Evolutionary conservation across 2,888 invertebrate genomes (phyloP).

Genomic region (Euclidia mi): DNA sequence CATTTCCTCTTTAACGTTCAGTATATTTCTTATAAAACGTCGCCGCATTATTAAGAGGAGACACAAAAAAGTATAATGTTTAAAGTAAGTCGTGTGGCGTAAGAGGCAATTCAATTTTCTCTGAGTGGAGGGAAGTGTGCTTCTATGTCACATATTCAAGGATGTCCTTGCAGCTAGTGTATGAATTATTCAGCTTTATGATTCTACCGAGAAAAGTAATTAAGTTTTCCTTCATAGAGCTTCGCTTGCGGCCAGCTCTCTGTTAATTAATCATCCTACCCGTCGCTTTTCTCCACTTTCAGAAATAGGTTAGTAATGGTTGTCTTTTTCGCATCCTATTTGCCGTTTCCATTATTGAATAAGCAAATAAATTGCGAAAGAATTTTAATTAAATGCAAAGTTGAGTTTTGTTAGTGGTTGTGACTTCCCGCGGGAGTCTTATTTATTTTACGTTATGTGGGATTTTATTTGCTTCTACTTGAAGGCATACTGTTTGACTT

Average conservation of each 20-base stretch:
- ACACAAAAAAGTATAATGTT: too few relatives aligned
- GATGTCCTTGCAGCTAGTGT: slow-evolving; percentile 68
- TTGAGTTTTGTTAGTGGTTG: slow-evolving; percentile 53
- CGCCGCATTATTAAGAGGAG: slow-evolving; percentile 14
- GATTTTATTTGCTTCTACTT: slow-evolving; percentile 42
- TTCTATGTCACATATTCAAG: slow-evolving; percentile 62
- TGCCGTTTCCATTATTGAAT: slow-evolving; percentile 77
- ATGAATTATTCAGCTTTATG: slow-evolving; percentile 83
- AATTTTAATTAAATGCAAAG: slow-evolving; percentile 68
- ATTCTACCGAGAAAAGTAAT: slow-evolving; percentile 84
- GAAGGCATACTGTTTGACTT: slow-evolving; percentile 38
- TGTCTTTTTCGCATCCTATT: slow-evolving; percentile 79
- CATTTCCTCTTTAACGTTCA: too few relatives aligned
- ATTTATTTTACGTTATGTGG: slow-evolving; percentile 44
- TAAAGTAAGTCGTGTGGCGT: slow-evolving; percentile 35
- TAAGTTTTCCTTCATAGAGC: slow-evolving; percentile 80
- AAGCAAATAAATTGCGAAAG: slow-evolving; percentile 69
- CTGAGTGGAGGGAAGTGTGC: slow-evolving; percentile 57
- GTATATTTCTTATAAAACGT: neutral
- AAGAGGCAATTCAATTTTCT: slow-evolving; percentile 71
- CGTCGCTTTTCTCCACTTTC: slow-evolving; percentile 76
- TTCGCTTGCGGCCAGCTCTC: slow-evolving; percentile 75
- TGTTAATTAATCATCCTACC: slow-evolving; percentile 84
- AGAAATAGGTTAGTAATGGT: slow-evolving; percentile 82
- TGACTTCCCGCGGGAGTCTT: slow-evolving; percentile 26